Evolutionary conservation across 2,113 vertebrate genomes (phyloP).

Genomic region (Sceloporus tristichus): DNA sequence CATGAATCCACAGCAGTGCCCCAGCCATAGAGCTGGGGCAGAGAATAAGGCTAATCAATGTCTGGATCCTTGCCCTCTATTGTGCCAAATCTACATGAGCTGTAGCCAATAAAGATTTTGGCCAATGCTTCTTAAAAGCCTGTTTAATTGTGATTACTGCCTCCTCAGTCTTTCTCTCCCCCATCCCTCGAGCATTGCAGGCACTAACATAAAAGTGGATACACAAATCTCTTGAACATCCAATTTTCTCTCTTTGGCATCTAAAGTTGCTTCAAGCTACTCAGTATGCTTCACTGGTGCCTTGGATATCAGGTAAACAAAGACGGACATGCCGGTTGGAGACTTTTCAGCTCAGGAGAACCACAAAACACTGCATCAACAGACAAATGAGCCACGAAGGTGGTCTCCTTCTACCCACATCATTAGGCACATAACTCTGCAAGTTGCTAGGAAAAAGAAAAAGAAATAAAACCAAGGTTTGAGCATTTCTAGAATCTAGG

Average conservation of each 20-base stretch:
- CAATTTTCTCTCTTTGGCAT: background rate
- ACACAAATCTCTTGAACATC: background rate
- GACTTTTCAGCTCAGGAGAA: background rate
- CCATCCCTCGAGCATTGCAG: background rate
- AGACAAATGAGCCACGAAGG: slow-evolving; percentile 29
- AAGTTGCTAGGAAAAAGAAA: slow-evolving; percentile 9
- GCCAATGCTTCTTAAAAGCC: background rate
- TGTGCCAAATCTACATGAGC: background rate
- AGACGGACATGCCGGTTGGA: background rate
- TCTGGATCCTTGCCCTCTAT: background rate
- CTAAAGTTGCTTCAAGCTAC: background rate
- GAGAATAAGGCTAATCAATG: too few relatives aligned
- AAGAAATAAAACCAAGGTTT: background rate
- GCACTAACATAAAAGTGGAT: background rate
- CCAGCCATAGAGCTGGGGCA: too few relatives aligned
- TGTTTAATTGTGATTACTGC: background rate
- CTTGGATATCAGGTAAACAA: slow-evolving; percentile 13
- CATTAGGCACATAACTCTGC: slow-evolving; percentile 32
- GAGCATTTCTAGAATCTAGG: background rate
- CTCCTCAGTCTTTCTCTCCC: background rate
- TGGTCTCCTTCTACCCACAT: slow-evolving; percentile 21
- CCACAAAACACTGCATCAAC: slow-evolving; percentile 24
- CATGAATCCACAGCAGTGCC: too few relatives aligned
- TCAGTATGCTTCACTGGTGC: background rate
- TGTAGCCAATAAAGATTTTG: background rate